A percentile compares a stretch with the other conserved stretches of the same genome.
Evolutionary conservation across 2,113 vertebrate species (phyloP).

Genomic region (Arizona elegans): DNA sequence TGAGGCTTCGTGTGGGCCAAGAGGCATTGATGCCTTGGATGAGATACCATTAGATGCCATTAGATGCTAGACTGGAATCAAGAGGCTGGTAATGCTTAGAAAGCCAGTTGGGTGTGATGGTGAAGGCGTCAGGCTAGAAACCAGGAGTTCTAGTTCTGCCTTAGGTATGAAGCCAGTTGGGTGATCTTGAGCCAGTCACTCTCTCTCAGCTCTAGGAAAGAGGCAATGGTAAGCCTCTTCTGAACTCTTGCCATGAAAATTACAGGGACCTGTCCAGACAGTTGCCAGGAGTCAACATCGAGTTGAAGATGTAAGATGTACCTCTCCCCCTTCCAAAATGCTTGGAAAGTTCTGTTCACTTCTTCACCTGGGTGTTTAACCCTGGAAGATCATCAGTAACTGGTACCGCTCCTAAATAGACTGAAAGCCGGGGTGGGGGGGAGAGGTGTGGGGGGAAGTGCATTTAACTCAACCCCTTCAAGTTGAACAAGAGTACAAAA

Average conservation of each 20-base stretch:
- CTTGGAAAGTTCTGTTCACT: background rate
- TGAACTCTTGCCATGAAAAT: too few species aligned
- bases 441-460: rapidly evolving
- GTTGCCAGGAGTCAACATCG: too few species aligned
- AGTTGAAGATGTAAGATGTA: background rate
- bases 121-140: background rate
- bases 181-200: background rate
- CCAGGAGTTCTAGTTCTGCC: background rate
- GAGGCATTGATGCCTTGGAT: too few species aligned
- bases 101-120: background rate
- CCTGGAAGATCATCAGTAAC: background rate
- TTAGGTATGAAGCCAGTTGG: background rate
- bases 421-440: too few species aligned
- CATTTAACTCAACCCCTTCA: background rate
- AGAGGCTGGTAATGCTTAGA: background rate
- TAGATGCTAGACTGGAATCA: background rate
- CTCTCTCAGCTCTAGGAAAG: background rate
- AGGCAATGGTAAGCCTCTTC: too few species aligned
- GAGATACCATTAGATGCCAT: background rate
- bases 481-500: background rate
- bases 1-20: background rate
- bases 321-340: background rate
- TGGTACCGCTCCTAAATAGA: too few species aligned
- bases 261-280: too few species aligned
- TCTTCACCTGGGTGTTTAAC: background rate